Base-by-base conservation (phyloP, 2,888 invertebrate genomes). In the Drosophila algonquin region DNA sequence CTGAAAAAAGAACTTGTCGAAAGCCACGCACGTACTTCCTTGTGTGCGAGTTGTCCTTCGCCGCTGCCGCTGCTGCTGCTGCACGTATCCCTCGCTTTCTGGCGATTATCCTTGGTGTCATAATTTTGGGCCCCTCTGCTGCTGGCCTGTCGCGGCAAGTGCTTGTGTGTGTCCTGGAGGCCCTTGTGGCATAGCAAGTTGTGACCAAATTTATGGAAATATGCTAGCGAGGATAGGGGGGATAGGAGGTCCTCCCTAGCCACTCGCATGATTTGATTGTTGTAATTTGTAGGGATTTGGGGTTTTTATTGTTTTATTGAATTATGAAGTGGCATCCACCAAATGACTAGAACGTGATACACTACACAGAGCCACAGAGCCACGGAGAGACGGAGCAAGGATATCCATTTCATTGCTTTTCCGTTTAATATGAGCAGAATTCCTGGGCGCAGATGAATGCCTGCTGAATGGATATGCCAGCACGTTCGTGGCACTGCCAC, bases 251-350 rank as follows among this genome's bases (percentile, higher is more conserved):
- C 46, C 24, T 48, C 30, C 53, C 35, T 44, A n/a, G 24, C 18
- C 32, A 16, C 53, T 64, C 63, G 64, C 80, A 75, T 81, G 81
- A 87, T 88, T 87, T 82, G 87, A 89, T 87, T 89, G 80, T 78
- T 77, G 76, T 80, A 79, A 83, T 85, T 85, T 81, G 77, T 89
- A 76, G 75, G 83, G 81, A 89, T 86, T 88, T 79, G 51, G 74
- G 64, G 58, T 68, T 73, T 89, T 90, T 87, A 89, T 90, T 90
- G 85, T 90, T 90, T 90, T 89, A 90, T 90, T 90, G 90, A 90
- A 90, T 90, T 90, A 90, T 90, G 90, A 85, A 90, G 88, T 90
- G 87, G 79, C 77, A 87, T 79, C 77, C 81, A 76, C 71, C 75
- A 87, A 90, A 89, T 90, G 85, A 80, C 79, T 63, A 47, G 74